Percentiles rank a stretch among this genome's conserved stretches.
Evolutionary conservation across 2,113 vertebrate genomes (phyloP).

Genomic region (Sturnus vulgaris): DNA sequence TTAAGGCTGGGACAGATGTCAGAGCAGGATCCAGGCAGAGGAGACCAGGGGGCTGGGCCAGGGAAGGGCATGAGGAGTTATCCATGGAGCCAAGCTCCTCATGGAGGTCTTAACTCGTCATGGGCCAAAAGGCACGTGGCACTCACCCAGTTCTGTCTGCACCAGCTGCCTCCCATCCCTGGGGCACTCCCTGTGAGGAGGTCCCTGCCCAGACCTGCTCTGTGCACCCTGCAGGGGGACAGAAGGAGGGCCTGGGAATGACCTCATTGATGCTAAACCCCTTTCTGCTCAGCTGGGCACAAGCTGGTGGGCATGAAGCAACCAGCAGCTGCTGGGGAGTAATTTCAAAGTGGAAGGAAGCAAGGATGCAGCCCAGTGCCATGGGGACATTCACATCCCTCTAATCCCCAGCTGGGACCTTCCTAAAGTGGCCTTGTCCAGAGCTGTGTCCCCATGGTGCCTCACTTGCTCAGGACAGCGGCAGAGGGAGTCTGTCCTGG

Average conservation of each 20-base stretch:
- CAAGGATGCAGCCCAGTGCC: neutral
- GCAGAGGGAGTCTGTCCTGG: neutral
- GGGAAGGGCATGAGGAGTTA: neutral
- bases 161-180: neutral
- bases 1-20: neutral
- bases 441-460: neutral
- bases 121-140: accelerated
- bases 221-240: neutral
- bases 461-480: neutral
- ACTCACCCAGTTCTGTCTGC: accelerated
- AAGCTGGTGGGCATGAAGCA: neutral
- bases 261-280: neutral
- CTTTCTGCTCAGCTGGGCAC: neutral
- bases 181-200: accelerated
- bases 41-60: neutral
- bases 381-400: neutral
- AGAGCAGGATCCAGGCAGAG: neutral
- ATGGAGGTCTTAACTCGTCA: neutral
- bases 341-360: neutral
- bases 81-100: neutral
- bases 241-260: neutral
- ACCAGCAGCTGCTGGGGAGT: neutral
- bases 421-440: neutral
- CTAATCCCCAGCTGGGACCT: neutral
- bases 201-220: neutral